Base-by-base conservation (phyloP, 2,888 invertebrate species). In the Rosalia funebris region DNA sequence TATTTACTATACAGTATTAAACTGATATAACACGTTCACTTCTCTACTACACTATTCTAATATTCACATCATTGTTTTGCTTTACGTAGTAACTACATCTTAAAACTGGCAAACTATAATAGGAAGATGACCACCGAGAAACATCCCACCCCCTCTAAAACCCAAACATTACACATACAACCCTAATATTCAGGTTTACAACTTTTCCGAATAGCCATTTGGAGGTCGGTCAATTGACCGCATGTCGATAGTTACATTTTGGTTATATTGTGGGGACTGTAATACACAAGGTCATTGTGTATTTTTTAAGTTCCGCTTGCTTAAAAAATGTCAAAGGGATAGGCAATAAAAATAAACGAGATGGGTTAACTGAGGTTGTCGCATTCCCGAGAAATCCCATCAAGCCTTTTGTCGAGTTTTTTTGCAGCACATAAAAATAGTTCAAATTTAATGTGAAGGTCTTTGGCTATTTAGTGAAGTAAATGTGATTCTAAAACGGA, bases 161-260 rank as follows among this genome's bases (percentile, higher is more conserved):
- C 64, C 70, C 66, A 76, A 74, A 75, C 75, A 76, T 76, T 75
- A 74, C 71, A 73, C 74, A 71, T 64, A 75, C 77, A 78, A 78
- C 79, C 77, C 76, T 74, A 75, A 77, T 73, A 72, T 72, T 69
- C 66, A 71, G 68, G 71, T 68, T 73, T 72, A 71, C 71, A 73
- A 66, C 71, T 68, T 73, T 67, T 68, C 69, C 67, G 65, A 75
- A 75, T 69, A 65, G 71, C 70, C 71, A 59, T 71, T 73, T 74
- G 67, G 72, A 74, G 76, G 77, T 76, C 75, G 65, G 57, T 63
- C 59, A 63, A 65, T 68, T 65, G 75, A 75, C 76, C 77, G 71
- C 75, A 73, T 70, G 67, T 66, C 68, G 74, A 72, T 70, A 71
- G 36, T 42, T 44, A 45, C 48, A 53, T 34, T 61, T 48, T 15